A percentile compares a stretch with the other conserved stretches of the same genome.
phyloP scores from a whole-genome alignment of 2,888 invertebrate genomes.

The Xanthia icteritia region DNA sequence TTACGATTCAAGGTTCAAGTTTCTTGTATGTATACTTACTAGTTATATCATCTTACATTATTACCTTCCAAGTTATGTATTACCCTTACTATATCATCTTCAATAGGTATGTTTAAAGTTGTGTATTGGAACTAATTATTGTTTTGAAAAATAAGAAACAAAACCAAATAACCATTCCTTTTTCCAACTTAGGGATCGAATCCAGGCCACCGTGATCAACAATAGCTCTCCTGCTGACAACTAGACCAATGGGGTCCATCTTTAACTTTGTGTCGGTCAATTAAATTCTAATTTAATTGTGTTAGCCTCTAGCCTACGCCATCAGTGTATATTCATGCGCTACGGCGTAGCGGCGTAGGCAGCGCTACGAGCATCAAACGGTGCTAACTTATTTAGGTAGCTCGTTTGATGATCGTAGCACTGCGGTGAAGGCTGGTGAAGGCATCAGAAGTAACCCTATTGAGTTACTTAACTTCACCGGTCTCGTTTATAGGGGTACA shows the following conservation, averaged over 20 bases:
- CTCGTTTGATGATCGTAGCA: too few relatives aligned
- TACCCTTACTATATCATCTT: background rate
- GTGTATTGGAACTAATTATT: background rate
- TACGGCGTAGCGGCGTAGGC: constrained; percentile 50
- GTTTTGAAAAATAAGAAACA: background rate
- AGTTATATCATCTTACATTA: background rate
- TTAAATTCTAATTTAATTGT: background rate
- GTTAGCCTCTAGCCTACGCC: background rate
- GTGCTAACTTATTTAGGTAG: background rate
- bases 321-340: background rate
- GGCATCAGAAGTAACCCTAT: too few relatives aligned
- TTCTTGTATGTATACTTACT: background rate
- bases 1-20: background rate
- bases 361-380: constrained; percentile 25
- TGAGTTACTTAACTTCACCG: too few relatives aligned
- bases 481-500: constrained; percentile 59
- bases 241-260: background rate
- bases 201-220: too few relatives aligned
- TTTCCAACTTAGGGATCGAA: background rate
- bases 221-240: background rate
- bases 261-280: background rate
- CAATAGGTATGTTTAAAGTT: background rate
- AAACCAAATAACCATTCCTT: background rate
- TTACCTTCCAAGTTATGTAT: background rate
- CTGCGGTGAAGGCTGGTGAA: too few relatives aligned